Evolutionary conservation across 2,888 invertebrate species (phyloP), one percentile per base, ranked within the genome.

Genomic region (Ellobium chinense): DNA sequence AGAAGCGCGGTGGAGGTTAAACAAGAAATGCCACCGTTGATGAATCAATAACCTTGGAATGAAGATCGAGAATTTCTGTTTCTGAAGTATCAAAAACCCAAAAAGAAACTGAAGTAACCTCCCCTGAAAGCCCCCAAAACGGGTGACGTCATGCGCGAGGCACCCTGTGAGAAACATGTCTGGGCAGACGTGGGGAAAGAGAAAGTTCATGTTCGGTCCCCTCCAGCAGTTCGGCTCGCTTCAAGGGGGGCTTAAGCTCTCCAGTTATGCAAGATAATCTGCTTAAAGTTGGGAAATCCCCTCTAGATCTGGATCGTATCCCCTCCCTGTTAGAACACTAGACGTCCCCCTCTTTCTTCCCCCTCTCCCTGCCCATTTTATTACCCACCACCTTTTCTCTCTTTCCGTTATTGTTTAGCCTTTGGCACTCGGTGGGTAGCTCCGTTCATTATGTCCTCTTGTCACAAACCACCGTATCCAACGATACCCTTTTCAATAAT

Each of bases 251-350:
- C 54, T 70, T 70, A 56, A 56, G 46, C 70, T 34, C 54, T 29
- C 72, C 60, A 18, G 29, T 72, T 72, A 72, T 21, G 72, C 72
- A 72, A 72, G 31, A n/a, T 36, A 72, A 72, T 34, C 72, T n/a
- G 60, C 72, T 60, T 60, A 27, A n/a, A 24, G 36, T 12, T 36
- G 58, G 58, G 27, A 72, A 72, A 72, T 72, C 72, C 60, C 60
- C 58, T 58, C 70, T 72, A 36, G 34, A 36, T 60, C 58, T 36
- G n/a, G 9, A 46, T 18, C 9, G 9, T 18, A 46, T 18, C 46
- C 46, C 46, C 18, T 46, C 46, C 46, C 46, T 46, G 46, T 46
- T 46, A 46, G 18, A 46, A 18, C 46, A 46, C 46, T 46, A 72
- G 58, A 58, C 14, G 36, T 34, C 72, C 34, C n/a, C n/a, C 70